Conservation (phyloP, 2,888 invertebrate genomes). For the Stictocephala bisonia region DNA sequence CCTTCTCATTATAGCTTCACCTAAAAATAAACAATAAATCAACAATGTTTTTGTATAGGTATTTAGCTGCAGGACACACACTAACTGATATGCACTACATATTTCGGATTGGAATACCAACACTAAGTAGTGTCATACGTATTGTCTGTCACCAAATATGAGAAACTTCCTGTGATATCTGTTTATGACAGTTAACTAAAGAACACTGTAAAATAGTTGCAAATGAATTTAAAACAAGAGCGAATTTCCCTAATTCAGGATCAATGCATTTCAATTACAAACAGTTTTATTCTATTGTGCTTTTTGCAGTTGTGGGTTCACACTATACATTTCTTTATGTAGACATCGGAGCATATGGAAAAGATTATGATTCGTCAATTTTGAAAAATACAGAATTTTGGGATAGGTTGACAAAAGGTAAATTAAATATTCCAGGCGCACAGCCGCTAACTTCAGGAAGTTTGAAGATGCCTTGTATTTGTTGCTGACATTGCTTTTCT, state of each 20-base stretch:
- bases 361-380: not conserved
- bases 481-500: not conserved
- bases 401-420: not conserved
- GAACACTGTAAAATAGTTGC: not conserved
- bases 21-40: no score
- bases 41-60: not conserved
- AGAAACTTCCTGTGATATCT: not conserved
- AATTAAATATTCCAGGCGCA: conserved; percentile 17
- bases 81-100: not conserved
- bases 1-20: not conserved
- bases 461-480: conserved; percentile 1
- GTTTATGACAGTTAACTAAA: not conserved
- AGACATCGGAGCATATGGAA: no score
- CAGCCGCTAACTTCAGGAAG: not conserved
- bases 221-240: not conserved
- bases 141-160: not conserved
- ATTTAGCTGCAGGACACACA: no score
- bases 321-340: no score
- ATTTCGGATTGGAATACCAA: not conserved
- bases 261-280: no score
- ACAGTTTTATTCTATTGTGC: no score
- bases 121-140: not conserved
- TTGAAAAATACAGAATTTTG: not conserved
- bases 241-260: not conserved
- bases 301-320: no score